Evolutionary conservation across 2,888 invertebrate genomes (phyloP).

Genomic region (Tachina fera): DNA sequence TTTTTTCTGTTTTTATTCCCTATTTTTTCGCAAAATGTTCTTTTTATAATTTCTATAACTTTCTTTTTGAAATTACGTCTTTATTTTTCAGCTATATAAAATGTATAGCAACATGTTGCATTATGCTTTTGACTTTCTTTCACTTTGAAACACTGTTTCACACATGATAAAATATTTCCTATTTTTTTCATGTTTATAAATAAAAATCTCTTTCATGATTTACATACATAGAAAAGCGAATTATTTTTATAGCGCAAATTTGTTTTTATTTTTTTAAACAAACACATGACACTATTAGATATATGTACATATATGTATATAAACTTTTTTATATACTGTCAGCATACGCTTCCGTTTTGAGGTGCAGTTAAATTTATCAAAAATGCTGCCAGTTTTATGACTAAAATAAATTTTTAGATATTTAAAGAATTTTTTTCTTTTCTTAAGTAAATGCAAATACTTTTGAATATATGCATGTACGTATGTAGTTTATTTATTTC

Average conservation of each 20-base stretch:
- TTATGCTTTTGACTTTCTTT: no score
- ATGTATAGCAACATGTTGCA: neutral
- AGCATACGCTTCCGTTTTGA: conserved; percentile 47
- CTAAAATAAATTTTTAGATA: conserved; percentile 2
- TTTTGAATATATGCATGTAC: neutral
- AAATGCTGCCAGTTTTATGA: conserved; percentile 1
- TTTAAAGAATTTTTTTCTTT: neutral
- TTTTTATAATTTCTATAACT: no score
- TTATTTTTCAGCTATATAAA: neutral
- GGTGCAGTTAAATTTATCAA: conserved; percentile 38
- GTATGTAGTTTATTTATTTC: neutral
- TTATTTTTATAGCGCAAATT: conserved; percentile 18
- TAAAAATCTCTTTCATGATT: conserved; percentile 25
- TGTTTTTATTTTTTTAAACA: conserved; percentile 14
- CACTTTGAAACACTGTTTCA: no score
- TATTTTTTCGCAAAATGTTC: no score
- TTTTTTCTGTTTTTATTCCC: no score
- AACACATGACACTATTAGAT: conserved; percentile 48
- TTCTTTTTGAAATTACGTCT: no score
- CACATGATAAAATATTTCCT: no score
- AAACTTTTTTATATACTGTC: neutral
- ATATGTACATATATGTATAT: neutral
- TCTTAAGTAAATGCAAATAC: neutral
- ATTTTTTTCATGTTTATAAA: neutral
- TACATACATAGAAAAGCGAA: conserved; percentile 18